phyloP scores from a whole-genome alignment of 2,888 invertebrate genomes.

The Hermaeophaga mercurialis region DNA sequence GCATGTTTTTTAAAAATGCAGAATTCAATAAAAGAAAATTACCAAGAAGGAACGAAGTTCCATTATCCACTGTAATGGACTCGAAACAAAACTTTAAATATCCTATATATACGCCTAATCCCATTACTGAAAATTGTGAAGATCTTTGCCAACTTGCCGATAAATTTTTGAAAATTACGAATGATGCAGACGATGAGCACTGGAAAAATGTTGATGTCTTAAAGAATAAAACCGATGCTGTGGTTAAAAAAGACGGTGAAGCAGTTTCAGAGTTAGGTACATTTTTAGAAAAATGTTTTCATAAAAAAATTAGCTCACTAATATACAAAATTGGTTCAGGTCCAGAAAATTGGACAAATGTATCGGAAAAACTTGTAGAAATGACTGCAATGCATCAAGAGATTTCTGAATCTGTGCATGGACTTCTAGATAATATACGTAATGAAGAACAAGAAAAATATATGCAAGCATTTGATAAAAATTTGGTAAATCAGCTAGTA shows the following conservation, averaged over 20 bases:
- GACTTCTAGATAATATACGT: constrained; percentile 16
- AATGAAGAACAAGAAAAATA: constrained; percentile 3
- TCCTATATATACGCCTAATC: background rate
- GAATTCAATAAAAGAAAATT: too few species aligned
- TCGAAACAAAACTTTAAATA: too few species aligned
- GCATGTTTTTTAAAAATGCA: too few species aligned
- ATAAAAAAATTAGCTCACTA: constrained; percentile 18
- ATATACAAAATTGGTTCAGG: constrained; percentile 13
- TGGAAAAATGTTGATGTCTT: background rate
- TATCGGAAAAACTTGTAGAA: constrained; percentile 9
- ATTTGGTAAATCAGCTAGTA: background rate
- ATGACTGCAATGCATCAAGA: background rate
- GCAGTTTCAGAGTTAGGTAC: constrained; percentile 12
- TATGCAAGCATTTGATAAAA: background rate
- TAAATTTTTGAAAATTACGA: background rate
- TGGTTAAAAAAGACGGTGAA: background rate
- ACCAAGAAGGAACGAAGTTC: too few species aligned
- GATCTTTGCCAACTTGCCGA: background rate
- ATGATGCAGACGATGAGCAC: background rate
- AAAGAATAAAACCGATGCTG: background rate
- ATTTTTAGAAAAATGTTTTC: constrained; percentile 14
- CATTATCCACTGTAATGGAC: too few species aligned
- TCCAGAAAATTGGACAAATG: constrained; percentile 17
- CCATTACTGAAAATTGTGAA: background rate
- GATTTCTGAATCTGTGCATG: background rate